Percentiles rank a stretch among this genome's conserved stretches.
These are phyloP conservation scores for Ammodramus savannarum DNA, from an alignment of 2,113 vertebrate species.

Conservation along the genomic window DNA sequence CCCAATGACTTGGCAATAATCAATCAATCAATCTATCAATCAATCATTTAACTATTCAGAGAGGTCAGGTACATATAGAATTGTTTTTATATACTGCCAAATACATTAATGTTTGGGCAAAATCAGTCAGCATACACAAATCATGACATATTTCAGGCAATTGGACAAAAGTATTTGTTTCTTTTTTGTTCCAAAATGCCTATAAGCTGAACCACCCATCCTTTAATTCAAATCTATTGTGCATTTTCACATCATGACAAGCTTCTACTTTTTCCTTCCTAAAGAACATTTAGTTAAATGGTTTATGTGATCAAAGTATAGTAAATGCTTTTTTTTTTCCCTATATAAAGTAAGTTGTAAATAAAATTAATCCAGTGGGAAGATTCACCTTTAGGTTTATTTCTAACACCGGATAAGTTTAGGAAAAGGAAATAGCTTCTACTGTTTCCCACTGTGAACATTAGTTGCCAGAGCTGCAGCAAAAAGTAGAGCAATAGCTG, in stretches of 20 bases:
- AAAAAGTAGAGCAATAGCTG: neutral
- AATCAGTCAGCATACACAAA: neutral
- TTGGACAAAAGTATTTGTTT: neutral
- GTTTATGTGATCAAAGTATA: neutral
- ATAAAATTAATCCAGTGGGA: neutral
- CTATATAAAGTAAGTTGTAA: neutral
- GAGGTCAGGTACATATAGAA: neutral
- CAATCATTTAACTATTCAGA: neutral
- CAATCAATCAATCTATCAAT: neutral
- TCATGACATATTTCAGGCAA: neutral
- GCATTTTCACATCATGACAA: neutral
- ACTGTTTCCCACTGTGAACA: neutral
- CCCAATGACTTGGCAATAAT: neutral
- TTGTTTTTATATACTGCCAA: neutral
- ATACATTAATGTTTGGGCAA: neutral
- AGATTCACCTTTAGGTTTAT: neutral
- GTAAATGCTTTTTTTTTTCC: neutral
- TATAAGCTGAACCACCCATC: neutral
- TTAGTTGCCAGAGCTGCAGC: neutral
- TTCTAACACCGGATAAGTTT: neutral
- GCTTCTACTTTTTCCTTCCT: neutral
- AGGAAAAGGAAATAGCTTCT: neutral
- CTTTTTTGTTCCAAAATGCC: neutral
- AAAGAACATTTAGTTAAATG: neutral
- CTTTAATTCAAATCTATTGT: neutral